Conservation (phyloP, 2,888 invertebrate genomes). For the Pachycephus smyrnensis region DNA sequence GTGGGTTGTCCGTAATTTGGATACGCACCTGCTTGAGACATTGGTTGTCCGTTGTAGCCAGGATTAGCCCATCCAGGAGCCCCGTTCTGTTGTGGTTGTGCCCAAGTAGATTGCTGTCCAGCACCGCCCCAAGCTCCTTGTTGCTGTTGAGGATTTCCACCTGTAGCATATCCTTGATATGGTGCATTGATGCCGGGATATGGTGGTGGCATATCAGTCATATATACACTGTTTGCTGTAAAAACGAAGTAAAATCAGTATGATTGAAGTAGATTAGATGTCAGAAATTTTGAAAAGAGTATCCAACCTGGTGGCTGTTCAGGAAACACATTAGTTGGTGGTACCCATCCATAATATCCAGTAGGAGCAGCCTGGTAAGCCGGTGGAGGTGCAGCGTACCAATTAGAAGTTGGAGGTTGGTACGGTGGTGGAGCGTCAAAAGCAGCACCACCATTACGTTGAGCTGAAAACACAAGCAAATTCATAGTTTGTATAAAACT, state of each 20-base stretch:
- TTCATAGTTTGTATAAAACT: neutral
- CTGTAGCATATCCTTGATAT: conserved; percentile 63
- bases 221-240: conserved; percentile 85
- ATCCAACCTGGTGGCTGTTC: conserved; percentile 66
- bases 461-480: conserved; percentile 67
- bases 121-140: conserved; percentile 51
- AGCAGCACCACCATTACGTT: conserved; percentile 71
- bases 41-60: conserved; percentile 60
- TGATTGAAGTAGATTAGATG: neutral
- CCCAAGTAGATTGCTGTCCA: conserved; percentile 48
- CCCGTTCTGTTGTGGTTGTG: conserved; percentile 56
- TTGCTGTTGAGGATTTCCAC: conserved; percentile 43
- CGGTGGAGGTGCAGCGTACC: conserved; percentile 91
- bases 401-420: conserved; percentile 80
- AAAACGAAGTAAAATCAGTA: conserved; percentile 10
- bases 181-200: conserved; percentile 86
- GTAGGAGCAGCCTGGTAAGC: conserved; percentile 87
- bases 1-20: conserved; percentile 47
- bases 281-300: neutral
- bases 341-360: conserved; percentile 94
- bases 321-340: conserved; percentile 80
- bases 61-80: conserved; percentile 63
- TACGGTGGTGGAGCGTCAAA: conserved; percentile 84
- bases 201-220: conserved; percentile 92
- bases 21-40: conserved; percentile 66